Evolutionary conservation across 2,888 invertebrate genomes (phyloP), one percentile per base, ranked within the genome.

Genomic region (Steinernema carpocapsae): DNA sequence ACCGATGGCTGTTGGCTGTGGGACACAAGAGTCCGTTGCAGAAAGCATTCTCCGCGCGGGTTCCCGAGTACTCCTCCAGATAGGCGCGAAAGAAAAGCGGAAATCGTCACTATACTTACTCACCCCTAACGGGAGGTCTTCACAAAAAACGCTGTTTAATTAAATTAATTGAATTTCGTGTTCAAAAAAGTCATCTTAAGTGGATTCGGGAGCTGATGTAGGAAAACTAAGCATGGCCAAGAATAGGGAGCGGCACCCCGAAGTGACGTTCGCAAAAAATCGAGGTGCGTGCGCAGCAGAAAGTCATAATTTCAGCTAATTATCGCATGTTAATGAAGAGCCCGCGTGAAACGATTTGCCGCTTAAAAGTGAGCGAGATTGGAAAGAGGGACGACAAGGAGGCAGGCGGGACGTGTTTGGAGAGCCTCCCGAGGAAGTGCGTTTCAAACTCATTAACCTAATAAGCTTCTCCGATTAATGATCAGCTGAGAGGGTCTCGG

Each of bases 401-500:
- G 43, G 43, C 7, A 43, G 7, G 48, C 3, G 2, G 48, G 4
- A 4, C 56, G 64, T 26, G 17, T 32, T 64, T 26, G 64, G 64
- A 64, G 37, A 37, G 37, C 3, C 10, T 37, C 37, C 37, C 37
- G 37, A 10, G 26, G 64, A 17, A 14, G 32, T 19, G 64, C 64
- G 48, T 19, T 64, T 64, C 64, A 64, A 64, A 64, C 64, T 64
- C 64, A 64, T 64, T 64, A 64, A 64, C 29, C 64, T 64, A 64
- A 64, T 64, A 64, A 64, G 64, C 64, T 64, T 29, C 19, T 29
- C 64, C 32, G 64, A 64, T 64, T 64, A n/a, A 32, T 64, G 64
- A 64, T 64, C 64, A 17, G 64, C 29, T 37, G 64, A 32, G 64
- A 12, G 32, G 64, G 32, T 17, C 22, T 22, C 22, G n/a, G 17